Base-by-base conservation (phyloP, 2,888 invertebrate species). In the Rhamnusium bicolor region DNA sequence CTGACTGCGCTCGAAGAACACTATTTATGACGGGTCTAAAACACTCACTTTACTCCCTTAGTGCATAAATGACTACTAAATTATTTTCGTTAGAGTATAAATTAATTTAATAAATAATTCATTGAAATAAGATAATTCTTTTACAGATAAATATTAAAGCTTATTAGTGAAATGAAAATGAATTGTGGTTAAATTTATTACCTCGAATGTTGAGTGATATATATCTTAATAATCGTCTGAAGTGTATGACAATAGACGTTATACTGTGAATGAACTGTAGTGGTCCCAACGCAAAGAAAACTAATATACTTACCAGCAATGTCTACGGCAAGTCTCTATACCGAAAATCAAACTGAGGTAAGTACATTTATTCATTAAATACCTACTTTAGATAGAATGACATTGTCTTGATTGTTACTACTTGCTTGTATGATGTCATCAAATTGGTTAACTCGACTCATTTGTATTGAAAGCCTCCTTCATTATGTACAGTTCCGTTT, bases 171-270 rank as follows among this genome's bases (percentile, higher is more conserved):
- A n/a, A n/a, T 56, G 27, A 27, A 27, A 14, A 56, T 27, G 10
- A 56, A 3, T 12, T 56, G 54, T 14, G 27, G 27, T 56, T 56
- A 56, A 7, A 56, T 27, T 2, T 6, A 53, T 21, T 24, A 56
- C 14, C 27, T 12, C 24, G 14, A 56, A 8, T 24, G 54, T 24
- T n/a, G 3, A 27, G 7, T 27, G 27, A 56, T 27, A 56, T 56
- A 56, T 14, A 56, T 27, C 14, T 56, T 56, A 56, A 56, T 27
- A 27, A 27, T 56, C 14, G 7, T 56, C 12, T 27, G 16, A 56
- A 56, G 54, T 56, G 14, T 56, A n/a, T 56, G 16, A 56, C 54
- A 56, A 16, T 56, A 27, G 24, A 27, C 4, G 14, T n/a, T 53
- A n/a, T 14, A 56, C 27, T 27, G 40, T 40, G n/a, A 40, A 40